Base-by-base conservation (phyloP, 1,140 invertebrate species). In the Vanessa atalanta region DNA sequence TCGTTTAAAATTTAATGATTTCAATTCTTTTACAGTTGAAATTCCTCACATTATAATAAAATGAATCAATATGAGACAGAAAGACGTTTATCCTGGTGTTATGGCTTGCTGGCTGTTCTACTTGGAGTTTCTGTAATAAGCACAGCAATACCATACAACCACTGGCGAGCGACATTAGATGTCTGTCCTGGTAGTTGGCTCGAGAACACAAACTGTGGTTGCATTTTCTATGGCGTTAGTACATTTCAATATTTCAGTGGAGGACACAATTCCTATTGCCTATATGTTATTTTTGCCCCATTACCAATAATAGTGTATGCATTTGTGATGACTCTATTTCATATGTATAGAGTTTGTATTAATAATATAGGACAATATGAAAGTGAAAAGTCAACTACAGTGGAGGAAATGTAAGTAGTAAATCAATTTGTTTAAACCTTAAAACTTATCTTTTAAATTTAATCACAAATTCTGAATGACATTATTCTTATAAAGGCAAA, bases 301-400 rank as follows among this genome's bases (percentile, higher is more conserved):
- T 47, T 95, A 1, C 94, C 95, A 2, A 88, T 94, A 1, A 83
- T 95, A 3, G 31, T 94, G 4, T 91, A 95, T 73, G 93, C 94
- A 4, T 70, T 95, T 0, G 90, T 94, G 5, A 92, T 96, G 83
- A 93, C 92, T 5, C 77, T 94, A 37, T 96, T 95, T 81, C 95
- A 96, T 79, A 94, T 95, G 71, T 95, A 95, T 77, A 94, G 95
- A 82, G 94, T 94, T 60, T 96, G 94, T 80, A 94, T 96, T 31
- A 93, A 93, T 72, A 93, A 90, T 86, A 76, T 90, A 60, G 92
- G 94, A 66, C 77, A 93, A 86, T 89, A 93, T 89, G 86, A 94
- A 84, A 85, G 88, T 81, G 84, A 94, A 76, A 88, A 92, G 63
- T 91, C 91, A 12, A 93, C 93, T 64, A 87, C 90, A 37, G 90